Base-by-base conservation (phyloP, 2,113 vertebrate species). In the Perognathus longimembris region DNA sequence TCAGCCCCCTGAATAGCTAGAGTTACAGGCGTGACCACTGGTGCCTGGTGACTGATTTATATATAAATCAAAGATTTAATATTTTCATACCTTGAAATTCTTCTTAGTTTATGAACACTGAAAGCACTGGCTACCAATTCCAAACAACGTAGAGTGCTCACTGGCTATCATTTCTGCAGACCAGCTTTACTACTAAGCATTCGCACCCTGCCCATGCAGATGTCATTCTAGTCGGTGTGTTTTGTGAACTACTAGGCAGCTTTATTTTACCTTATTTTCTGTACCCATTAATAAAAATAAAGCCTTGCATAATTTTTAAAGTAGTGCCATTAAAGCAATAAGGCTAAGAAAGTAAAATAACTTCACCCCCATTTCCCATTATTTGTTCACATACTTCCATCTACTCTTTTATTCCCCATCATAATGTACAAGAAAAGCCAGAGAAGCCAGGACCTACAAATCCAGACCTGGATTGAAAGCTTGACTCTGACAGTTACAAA, bases 261-360 rank as follows among this genome's bases (percentile, higher is more conserved):
- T 73, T 42, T 34, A 22, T 54, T 54, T 54, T 54, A 54, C 34
- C 84, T 87, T 66, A 79, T 59, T 74, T 88, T 69, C 54, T 85
- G 84, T 63, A 88, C 12, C 78, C 93, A 89, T 81, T 79, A 90
- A 82, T 63, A 88, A 84, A 93, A 90, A 80, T 71, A 93, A 85
- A 86, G 73, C n/a, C 54, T 14, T 74, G 34, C 3, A 82, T 3
- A 40, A 54, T 54, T 54, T 45, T 83, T 64, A 3, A 59, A 42
- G 50, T 18, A 54, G 17, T 54, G 11, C 50, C 50, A 54, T 69
- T 71, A 76, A 50, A 50, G 50, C 67, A 80, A 24, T 71, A 85
- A 32, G 76, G 66, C 69, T 69, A 95, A 75, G 66, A 79, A 92
- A 74, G 59, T 75, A 81, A 69, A 74, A 57, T 61, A 36, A 64